phyloP scores from a whole-genome alignment of 2,888 invertebrate genomes.

The Nasonovia ribisnigri region DNA sequence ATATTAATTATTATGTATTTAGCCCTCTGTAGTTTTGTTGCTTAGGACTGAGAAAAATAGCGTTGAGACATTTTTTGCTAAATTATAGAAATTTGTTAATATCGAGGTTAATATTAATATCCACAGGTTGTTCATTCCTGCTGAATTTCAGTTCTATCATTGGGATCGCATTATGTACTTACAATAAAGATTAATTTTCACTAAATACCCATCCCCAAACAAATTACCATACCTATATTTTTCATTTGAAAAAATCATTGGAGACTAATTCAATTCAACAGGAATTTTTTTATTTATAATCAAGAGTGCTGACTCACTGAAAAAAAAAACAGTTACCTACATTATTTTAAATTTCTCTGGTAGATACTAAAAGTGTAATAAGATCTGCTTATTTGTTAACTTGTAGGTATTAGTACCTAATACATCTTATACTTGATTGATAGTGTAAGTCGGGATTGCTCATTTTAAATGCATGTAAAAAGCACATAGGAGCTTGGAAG shows the following conservation, averaged over 20 bases:
- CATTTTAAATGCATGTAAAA: neutral
- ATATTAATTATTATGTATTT: neutral
- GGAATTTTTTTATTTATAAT: too few species aligned
- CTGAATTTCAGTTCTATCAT: neutral
- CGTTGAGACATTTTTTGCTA: neutral
- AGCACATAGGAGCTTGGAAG: neutral
- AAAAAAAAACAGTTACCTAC: neutral
- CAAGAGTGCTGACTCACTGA: neutral
- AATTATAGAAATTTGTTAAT: neutral
- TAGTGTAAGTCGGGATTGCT: neutral
- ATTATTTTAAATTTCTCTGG: neutral
- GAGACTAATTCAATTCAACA: neutral
- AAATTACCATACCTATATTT: neutral
- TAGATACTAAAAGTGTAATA: neutral
- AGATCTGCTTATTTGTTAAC: neutral
- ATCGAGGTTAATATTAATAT: neutral
- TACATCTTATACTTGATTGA: neutral
- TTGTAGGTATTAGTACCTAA: neutral
- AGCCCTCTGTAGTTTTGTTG: neutral
- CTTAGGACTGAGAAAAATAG: neutral
- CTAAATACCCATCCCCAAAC: neutral
- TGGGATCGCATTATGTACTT: neutral
- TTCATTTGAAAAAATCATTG: neutral
- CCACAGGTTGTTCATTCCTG: neutral
- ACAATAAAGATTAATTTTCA: neutral